Evolutionary conservation across 2,113 vertebrate genomes (phyloP).

Genomic region (Sphaerodactylus townsendi): DNA sequence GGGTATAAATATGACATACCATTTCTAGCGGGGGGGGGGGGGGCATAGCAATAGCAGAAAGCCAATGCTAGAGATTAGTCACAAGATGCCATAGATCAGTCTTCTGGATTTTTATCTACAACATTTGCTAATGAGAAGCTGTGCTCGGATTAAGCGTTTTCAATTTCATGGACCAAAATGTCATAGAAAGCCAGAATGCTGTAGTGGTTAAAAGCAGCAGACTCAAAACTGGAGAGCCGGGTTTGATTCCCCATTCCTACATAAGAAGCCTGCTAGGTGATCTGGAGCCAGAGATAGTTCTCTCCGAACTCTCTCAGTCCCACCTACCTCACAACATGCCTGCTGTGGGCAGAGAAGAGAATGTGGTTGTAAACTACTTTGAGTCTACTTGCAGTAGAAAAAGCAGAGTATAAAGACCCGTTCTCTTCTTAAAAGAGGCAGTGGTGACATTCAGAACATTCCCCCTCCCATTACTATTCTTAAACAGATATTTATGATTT

Average conservation of each 20-base stretch:
- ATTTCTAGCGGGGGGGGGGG: background rate
- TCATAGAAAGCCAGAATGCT: too few relatives aligned
- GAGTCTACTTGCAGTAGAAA: too few relatives aligned
- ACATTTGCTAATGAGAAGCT: slow-evolving; percentile 29
- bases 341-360: too few relatives aligned
- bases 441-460: background rate
- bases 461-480: rapidly evolving
- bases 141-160: background rate
- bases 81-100: background rate
- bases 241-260: too few relatives aligned
- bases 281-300: too few relatives aligned
- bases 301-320: too few relatives aligned
- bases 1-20: background rate
- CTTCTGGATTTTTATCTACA: background rate
- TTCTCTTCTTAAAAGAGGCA: background rate
- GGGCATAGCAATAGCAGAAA: rapidly evolving
- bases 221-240: too few relatives aligned
- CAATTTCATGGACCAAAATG: rapidly evolving
- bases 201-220: too few relatives aligned
- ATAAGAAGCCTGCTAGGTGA: too few relatives aligned
- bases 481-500: rapidly evolving
- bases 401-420: too few relatives aligned
- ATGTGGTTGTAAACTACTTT: too few relatives aligned
- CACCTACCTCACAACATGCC: too few relatives aligned
- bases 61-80: background rate